Evolutionary conservation across 2,888 invertebrate genomes (phyloP), one percentile per base, ranked within the genome.

Genomic region (Acanthosoma haemorrhoidale): DNA sequence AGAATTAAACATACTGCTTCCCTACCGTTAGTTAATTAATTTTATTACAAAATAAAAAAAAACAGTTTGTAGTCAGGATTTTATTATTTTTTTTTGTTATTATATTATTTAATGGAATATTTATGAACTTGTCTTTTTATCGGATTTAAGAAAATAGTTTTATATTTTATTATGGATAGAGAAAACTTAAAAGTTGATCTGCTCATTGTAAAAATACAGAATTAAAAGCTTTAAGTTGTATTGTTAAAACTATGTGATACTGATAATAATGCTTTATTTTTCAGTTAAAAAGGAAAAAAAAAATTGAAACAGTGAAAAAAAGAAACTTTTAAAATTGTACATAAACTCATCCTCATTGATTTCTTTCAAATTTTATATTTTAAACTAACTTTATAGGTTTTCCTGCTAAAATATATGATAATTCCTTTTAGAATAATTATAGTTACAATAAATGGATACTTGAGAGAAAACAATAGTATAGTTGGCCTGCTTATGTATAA

Each of bases 171-270:
- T 64, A 61, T 38, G 39, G 41, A 41, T 39, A 41, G 64, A 25
- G 21, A 21, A 25, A 39, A 57, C 21, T 57, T 57, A 11, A 21
- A n/a, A 29, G 29, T 39, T 18, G 36, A 11, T 68, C 29, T 68
- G 68, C 68, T 68, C 68, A 68, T 21, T 59, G 36, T 39, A 38
- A 59, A 38, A 39, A 18, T n/a, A n/a, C n/a, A n/a, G n/a, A n/a
- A 32, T 31, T 32, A 29, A 51, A 68, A 68, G 68, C 68, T 68
- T 59, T 68, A 58, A 68, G 36, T 59, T 59, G 36, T 16, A 51
- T 67, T 59, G 34, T 67, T 32, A 67, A 59, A 57, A 68, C 39
- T 58, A 59, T 68, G 68, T 68, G 68, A 68, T 68, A 68, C 32
- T 59, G 68, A 68, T 68, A 68, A 68, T 68, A 68, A 68, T 59